Evolutionary conservation across 1,140 invertebrate genomes (phyloP), one percentile per base, ranked within the genome.

Genomic region (Lepidostoma basale): DNA sequence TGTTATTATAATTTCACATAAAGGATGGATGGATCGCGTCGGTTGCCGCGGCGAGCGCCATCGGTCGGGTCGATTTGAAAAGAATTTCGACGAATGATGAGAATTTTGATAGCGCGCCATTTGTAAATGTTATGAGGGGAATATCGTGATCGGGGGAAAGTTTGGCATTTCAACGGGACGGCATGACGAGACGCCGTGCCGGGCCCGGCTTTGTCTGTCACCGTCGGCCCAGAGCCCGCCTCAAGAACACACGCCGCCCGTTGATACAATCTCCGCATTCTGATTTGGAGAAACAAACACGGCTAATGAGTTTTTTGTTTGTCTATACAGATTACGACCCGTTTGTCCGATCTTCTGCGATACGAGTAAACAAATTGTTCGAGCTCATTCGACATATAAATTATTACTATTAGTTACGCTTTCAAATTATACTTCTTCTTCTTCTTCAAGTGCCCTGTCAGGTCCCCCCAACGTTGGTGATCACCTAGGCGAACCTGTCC

Each of bases 291-390:
- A 68, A 52, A 68, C 66, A 62, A 70, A 59, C 62, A 65, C 49
- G 44, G 39, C 42, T 70, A 70, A 66, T 70, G 68, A 70, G 58
- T 64, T 45, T 56, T 69, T 56, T 64, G 67, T 33, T 63, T 49
- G 45, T 47, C 25, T 47, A n/a, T n/a, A 28, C 26, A 63, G 62
- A 63, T 63, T 28, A 10, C 3, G 25, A 18, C 16, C 26, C 20
- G 52, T 30, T 28, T 18, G 25, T 30, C 18, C 52, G 33, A 30
- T 56, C 52, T 33, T 25, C 18, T 30, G 28, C 52, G 28, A 33
- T 56, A 16, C 14, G 22, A 30, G 20, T 8, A 56, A 30, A 26
- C 52, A 22, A 49, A 49, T 49, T 49, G 45, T 2, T 49, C 9
- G 20, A 49, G 45, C 20, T 10, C n/a, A n/a, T n/a, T 49, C 25